Evolutionary conservation across 23 tunicate species (phyloP).

Genomic region (Halocynthia aurantium): DNA sequence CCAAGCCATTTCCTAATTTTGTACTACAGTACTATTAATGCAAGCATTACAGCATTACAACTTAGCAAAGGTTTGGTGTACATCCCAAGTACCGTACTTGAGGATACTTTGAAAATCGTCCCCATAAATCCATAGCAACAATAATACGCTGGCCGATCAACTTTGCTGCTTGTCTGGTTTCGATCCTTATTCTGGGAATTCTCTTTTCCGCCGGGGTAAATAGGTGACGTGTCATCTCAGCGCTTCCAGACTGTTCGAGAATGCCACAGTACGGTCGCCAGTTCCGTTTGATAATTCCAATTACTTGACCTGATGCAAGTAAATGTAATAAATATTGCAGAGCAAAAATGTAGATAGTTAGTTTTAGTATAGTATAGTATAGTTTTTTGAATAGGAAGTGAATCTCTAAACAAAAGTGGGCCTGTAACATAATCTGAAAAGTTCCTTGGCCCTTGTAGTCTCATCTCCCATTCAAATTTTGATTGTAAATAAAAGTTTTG

Average conservation of each 20-base stretch:
- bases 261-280: conserved; percentile 99
- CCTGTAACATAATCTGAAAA: no score
- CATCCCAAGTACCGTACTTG: conserved; percentile 19
- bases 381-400: no score
- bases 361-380: no score
- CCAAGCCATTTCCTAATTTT: no score
- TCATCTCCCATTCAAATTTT: no score
- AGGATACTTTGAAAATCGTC: conserved; percentile 90
- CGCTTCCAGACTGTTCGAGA: conserved; percentile 64
- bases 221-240: conserved; percentile 78
- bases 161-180: conserved; percentile 87
- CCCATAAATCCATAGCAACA: conserved; percentile 96
- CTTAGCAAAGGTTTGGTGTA: no score
- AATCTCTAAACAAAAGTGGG: no score
- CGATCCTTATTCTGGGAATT: conserved; percentile 89
- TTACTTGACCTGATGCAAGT: conserved; percentile 84
- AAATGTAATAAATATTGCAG: neutral
- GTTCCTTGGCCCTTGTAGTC: no score
- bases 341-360: no score
- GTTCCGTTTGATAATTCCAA: conserved; percentile 94
- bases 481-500: no score
- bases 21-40: no score
- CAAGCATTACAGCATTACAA: no score
- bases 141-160: conserved; percentile 78
- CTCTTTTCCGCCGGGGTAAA: conserved; percentile 89